Evolutionary conservation across 2,113 vertebrate genomes (phyloP).

Genomic region (Oophaga pumilio): DNA sequence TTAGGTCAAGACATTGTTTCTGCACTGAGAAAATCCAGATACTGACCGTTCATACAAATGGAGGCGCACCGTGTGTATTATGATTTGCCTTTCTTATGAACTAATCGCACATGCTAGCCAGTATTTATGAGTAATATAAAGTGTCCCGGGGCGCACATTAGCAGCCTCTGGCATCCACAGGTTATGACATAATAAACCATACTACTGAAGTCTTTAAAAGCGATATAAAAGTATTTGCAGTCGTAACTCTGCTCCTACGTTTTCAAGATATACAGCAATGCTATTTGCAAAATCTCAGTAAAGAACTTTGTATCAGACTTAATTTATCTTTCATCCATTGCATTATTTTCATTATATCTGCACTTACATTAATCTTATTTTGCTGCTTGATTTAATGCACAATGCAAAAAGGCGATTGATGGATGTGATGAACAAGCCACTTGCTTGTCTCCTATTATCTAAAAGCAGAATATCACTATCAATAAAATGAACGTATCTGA

Average conservation of each 20-base stretch:
- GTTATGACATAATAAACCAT: constrained; percentile 57
- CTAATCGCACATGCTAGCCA: constrained; percentile 41
- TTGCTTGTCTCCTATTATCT: background rate
- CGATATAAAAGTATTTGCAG: constrained; percentile 37
- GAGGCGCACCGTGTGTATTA: constrained; percentile 39
- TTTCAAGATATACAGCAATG: constrained; percentile 12
- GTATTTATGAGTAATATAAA: constrained; percentile 48
- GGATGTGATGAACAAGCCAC: background rate
- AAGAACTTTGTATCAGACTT: background rate
- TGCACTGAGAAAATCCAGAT: constrained; percentile 31
- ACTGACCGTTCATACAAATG: background rate
- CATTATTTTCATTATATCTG: background rate
- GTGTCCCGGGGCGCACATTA: constrained; percentile 48
- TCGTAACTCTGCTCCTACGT: constrained; percentile 31
- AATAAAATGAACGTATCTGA: background rate
- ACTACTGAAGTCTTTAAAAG: constrained; percentile 45
- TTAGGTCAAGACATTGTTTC: background rate
- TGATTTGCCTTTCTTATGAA: constrained; percentile 41
- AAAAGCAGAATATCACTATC: background rate
- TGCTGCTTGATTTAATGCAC: constrained; percentile 8
- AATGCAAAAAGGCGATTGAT: background rate
- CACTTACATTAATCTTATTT: background rate
- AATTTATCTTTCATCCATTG: background rate
- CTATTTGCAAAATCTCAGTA: background rate
- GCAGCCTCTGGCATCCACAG: constrained; percentile 46